A percentile compares a stretch with the other conserved stretches of the same genome.
Evolutionary conservation across 1,140 invertebrate species (phyloP).

Genomic region (Dendroctonus ponderosae): DNA sequence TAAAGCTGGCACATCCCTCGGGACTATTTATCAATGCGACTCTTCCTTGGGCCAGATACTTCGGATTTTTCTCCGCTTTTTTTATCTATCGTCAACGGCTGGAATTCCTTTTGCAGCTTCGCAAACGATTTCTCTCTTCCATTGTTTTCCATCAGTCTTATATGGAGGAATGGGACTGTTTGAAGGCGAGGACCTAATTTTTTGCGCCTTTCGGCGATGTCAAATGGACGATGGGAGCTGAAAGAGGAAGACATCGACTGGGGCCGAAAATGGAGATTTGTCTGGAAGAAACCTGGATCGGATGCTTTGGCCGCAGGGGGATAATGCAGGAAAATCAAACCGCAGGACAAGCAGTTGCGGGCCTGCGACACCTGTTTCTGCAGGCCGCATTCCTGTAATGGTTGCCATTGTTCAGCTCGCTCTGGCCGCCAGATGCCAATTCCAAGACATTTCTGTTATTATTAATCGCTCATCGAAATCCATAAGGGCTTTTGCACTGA

Average conservation of each 20-base stretch:
- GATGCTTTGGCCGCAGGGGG: neutral
- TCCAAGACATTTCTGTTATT: conserved; percentile 13
- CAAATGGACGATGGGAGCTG: neutral
- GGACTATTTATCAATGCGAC: conserved; percentile 13
- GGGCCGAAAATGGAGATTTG: neutral
- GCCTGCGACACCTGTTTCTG: conserved; percentile 22
- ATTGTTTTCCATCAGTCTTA: neutral
- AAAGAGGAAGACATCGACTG: neutral
- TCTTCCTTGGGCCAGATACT: conserved; percentile 18
- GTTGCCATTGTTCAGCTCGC: conserved; percentile 11
- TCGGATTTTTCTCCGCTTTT: conserved; percentile 16
- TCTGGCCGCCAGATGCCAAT: conserved; percentile 6
- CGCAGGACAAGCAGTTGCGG: conserved; percentile 21
- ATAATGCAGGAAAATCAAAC: conserved; percentile 1
- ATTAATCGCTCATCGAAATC: too few species aligned
- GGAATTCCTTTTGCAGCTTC: conserved; percentile 9
- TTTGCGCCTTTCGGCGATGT: neutral
- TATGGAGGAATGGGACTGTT: neutral
- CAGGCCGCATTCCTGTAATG: conserved; percentile 19
- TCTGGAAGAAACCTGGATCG: neutral
- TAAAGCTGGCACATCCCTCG: neutral
- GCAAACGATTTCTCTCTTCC: conserved; percentile 6
- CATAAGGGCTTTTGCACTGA: too few species aligned
- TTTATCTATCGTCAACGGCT: conserved; percentile 18
- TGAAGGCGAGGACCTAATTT: neutral